These are phyloP conservation scores for Dendrolimus kikuchii DNA, from an alignment of 1,140 invertebrate species.

Conservation along the genomic window DNA sequence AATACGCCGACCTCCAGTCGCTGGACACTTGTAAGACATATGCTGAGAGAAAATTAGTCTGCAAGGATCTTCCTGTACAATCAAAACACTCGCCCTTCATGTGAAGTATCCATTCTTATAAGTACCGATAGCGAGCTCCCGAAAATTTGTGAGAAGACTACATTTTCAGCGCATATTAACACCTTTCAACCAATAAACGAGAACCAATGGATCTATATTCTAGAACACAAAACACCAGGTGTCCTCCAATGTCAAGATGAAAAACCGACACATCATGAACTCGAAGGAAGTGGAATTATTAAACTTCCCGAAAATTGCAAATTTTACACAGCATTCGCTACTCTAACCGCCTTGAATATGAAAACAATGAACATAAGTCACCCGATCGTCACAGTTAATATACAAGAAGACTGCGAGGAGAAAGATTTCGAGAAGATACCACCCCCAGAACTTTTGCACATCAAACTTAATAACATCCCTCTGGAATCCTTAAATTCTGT, in stretches of 20 bases:
- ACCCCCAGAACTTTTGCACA: too few relatives aligned
- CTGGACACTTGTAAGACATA: constrained; percentile 22
- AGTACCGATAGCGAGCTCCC: constrained; percentile 11
- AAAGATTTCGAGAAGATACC: too few relatives aligned
- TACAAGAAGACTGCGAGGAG: too few relatives aligned
- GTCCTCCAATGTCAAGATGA: constrained; percentile 19
- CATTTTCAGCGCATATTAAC: too few relatives aligned
- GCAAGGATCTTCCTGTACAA: constrained; percentile 20
- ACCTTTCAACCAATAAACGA: not conserved
- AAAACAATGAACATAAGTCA: too few relatives aligned
- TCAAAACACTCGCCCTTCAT: constrained; percentile 16
- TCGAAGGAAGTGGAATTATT: constrained; percentile 20
- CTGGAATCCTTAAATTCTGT: too few relatives aligned
- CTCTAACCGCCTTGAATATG: constrained; percentile 10
- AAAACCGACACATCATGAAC: constrained; percentile 15
- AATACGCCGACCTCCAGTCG: constrained; percentile 20
- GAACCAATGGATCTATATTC: constrained; percentile 29
- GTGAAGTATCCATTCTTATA: constrained; percentile 19
- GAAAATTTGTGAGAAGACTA: too few relatives aligned
- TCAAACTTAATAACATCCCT: too few relatives aligned
- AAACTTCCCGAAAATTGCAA: constrained; percentile 15
- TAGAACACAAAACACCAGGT: constrained; percentile 10
- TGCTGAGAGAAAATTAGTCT: constrained; percentile 13
- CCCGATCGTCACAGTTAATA: too few relatives aligned
- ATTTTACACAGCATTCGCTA: constrained; percentile 17